Evolutionary conservation across 2,797 vertebrate genomes (phyloP), one percentile per base, ranked within the genome.

Genomic region (Rachycentron canadum): DNA sequence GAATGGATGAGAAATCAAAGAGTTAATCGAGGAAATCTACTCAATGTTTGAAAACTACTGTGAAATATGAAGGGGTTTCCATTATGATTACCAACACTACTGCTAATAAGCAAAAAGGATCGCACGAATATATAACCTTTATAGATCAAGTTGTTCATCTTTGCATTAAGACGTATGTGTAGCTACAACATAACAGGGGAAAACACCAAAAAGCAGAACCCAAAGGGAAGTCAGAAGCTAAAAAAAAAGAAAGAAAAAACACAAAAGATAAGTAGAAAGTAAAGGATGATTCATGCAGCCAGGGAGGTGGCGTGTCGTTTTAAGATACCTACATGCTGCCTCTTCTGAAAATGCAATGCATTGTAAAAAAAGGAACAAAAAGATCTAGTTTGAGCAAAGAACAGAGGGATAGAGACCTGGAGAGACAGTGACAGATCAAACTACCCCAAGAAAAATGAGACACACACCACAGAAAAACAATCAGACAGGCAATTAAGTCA

Each of bases 241-340:
- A 57, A 53, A 41, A 17, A 70, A 52, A 59, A 13, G 36, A 38
- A n/a, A 82, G 34, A 57, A 40, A 41, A 47, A 69, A 72, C 19
- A 63, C 76, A 70, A 78, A 64, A 53, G 43, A 75, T 49, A 73
- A 81, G 65, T 73, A 72, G 30, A 74, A 87, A 84, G 50, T 85
- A 78, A 87, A 86, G 71, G 60, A 85, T 92, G 92, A 92, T 73
- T 89, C 72, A 94, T 94, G 92, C 90, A 94, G 92, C 89, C 73
- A 82, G 75, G 84, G 83, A 88, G 83, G 87, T 82, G 89, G 89
- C 65, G 88, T 86, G 78, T 87, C 47, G 61, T 86, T 89, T 45
- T 83, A 64, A 82, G 93, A 91, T 94, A 92, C 91, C 92, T 93
- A 94, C 90, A 86, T 95, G 95, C 95, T 94, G 95, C 94, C 93